Conservation (phyloP, 2,797 vertebrate species). For the Myioborus melanocephalus region DNA sequence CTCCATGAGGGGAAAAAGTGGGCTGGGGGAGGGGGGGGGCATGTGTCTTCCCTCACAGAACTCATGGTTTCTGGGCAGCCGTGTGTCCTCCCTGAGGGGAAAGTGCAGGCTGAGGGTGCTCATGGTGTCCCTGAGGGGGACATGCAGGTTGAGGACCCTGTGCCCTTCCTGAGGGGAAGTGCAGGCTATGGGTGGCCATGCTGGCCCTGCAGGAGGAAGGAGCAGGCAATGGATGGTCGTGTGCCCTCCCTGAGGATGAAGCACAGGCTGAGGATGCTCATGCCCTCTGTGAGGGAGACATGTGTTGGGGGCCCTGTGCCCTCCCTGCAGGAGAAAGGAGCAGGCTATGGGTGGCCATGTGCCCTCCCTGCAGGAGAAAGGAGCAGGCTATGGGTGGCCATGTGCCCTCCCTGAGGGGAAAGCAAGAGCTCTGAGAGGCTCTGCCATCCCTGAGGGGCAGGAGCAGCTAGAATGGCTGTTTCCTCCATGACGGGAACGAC, state of each 20-base stretch:
- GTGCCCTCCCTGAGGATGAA: background rate
- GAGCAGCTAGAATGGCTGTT: background rate
- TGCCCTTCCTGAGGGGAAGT: background rate
- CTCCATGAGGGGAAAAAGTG: background rate
- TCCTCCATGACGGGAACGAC: background rate
- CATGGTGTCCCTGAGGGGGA: background rate
- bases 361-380: background rate
- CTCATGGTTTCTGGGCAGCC: background rate
- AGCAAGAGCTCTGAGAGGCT: background rate
- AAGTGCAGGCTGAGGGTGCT: background rate
- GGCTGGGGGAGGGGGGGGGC: fast-evolving
- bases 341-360: no score
- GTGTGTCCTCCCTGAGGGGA: no score
- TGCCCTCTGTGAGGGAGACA: background rate
- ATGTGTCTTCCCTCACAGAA: background rate
- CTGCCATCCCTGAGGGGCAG: background rate
- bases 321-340: background rate
- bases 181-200: background rate
- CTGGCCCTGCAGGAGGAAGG: background rate
- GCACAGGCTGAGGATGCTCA: background rate
- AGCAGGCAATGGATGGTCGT: background rate
- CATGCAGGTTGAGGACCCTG: fast-evolving
- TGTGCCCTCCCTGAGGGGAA: background rate
- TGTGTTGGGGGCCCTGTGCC: background rate
- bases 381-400: background rate